Evolutionary conservation across 2,113 vertebrate genomes (phyloP).

Genomic region (Psettodes erumei): DNA sequence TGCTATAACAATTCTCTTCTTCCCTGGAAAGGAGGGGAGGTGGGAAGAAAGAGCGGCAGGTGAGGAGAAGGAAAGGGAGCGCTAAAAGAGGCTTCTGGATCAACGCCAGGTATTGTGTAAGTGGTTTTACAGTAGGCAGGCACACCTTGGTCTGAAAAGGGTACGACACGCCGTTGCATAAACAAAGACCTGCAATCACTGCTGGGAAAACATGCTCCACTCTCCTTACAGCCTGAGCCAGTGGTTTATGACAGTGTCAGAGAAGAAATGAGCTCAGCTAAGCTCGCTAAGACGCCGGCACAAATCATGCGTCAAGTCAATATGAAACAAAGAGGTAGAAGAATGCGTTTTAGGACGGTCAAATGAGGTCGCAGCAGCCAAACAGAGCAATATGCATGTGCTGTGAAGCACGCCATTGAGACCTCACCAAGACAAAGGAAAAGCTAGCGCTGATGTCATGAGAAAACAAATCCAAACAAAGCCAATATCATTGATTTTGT

Average conservation of each 20-base stretch:
- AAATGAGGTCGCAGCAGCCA: conserved; percentile 14
- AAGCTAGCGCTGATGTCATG: neutral
- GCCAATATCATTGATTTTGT: too few relatives aligned
- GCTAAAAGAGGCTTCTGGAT: conserved; percentile 42
- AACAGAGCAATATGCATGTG: conserved; percentile 17
- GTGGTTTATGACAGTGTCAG: conserved; percentile 16
- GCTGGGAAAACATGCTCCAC: conserved; percentile 38
- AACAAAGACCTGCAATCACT: conserved; percentile 47
- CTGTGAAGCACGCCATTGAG: conserved; percentile 10
- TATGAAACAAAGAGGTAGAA: conserved; percentile 19
- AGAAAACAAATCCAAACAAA: conserved; percentile 8
- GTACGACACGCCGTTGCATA: conserved; percentile 27
- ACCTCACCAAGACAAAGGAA: neutral
- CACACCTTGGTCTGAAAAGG: conserved; percentile 55
- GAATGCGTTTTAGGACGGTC: conserved; percentile 7
- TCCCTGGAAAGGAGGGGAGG: neutral
- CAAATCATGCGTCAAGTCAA: conserved; percentile 11
- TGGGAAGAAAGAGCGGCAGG: conserved; percentile 23
- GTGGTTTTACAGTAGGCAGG: conserved; percentile 42
- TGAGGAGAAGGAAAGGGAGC: conserved; percentile 19
- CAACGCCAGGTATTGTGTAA: conserved; percentile 59
- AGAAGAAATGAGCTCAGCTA: conserved; percentile 30
- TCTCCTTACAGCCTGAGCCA: conserved; percentile 16
- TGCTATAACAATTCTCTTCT: conserved; percentile 11
- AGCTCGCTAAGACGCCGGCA: conserved; percentile 11